Conservation (phyloP, 1,140 invertebrate genomes). For the Onthophagus taurus region DNA sequence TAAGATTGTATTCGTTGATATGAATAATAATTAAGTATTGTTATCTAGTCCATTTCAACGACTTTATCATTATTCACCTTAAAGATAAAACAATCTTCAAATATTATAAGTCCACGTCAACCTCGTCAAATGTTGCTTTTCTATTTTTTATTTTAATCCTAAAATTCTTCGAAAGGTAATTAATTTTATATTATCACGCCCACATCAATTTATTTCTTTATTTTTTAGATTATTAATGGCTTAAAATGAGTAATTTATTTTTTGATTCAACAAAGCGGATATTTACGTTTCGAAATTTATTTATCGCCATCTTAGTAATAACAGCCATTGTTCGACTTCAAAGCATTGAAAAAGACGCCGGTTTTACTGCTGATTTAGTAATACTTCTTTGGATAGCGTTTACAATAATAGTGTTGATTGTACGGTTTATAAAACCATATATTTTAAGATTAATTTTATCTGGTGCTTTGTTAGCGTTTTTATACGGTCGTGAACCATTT, state of each 20-base stretch:
- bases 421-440: slow-evolving; percentile 3
- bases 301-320: not conserved
- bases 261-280: not conserved
- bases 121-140: too few species aligned
- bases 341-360: not conserved
- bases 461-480: not conserved
- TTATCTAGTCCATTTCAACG: too few species aligned
- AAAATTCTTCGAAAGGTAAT: too few species aligned
- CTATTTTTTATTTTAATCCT: too few species aligned
- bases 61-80: too few species aligned
- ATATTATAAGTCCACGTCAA: too few species aligned
- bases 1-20: too few species aligned
- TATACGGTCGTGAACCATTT: not conserved
- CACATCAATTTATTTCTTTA: too few species aligned
- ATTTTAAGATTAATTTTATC: not conserved
- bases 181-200: too few species aligned
- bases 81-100: too few species aligned
- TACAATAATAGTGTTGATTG: not conserved
- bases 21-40: too few species aligned
- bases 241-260: not conserved
- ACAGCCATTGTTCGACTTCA: not conserved
- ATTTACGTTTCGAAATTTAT: slow-evolving; percentile 3
- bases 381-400: slow-evolving; percentile 3
- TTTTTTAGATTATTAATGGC: too few species aligned
- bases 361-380: not conserved